Base-by-base conservation (phyloP, 2,113 vertebrate genomes). In the Misgurnus anguillicaudatus region DNA sequence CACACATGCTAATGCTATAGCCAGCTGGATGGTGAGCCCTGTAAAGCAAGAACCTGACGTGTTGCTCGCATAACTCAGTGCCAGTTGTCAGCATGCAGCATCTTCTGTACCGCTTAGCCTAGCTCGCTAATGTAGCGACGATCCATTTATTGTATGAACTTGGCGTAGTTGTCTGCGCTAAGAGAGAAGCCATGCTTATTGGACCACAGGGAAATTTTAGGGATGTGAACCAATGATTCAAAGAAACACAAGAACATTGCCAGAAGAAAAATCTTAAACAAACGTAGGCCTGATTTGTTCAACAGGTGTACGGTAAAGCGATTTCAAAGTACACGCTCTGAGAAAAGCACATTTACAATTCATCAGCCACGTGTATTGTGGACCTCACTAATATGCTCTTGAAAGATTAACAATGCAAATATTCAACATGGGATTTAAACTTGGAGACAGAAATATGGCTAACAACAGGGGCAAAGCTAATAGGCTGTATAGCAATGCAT, bases 41-140 rank as follows among this genome's bases (percentile, higher is more conserved):
- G 82, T 84, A 82, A 88, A 89, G 86, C 75, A 31, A 86, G 82
- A 47, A 88, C 86, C 80, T 67, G 70, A 19, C 0, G 80, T 48
- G 31, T 81, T 81, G 81, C 85, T 82, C 79, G 83, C 85, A 79
- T 82, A 87, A 88, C 77, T 60, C 78, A 85, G 83, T 79, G 81
- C 84, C 87, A 85, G 77, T 85, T 86, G 86, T 88, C 87, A 86
- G 76, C 85, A 85, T 79, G 63, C 76, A 51, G 63, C 31, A 90
- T 92, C 92, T 93, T 91, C 70, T 91, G 83, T 82, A 91, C 81
- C 77, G 17, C 84, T 93, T 88, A 88, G 81, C 80, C 75, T 85
- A 81, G 62, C 51, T 85, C 81, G 83, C 87, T 87, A 89, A 86
- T 90, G 88, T 36, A 85, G 79, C 83, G 87, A 90, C 86, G 86